Evolutionary conservation across 1,140 invertebrate genomes (phyloP).

Genomic region (Lordiphosa stackelbergi): DNA sequence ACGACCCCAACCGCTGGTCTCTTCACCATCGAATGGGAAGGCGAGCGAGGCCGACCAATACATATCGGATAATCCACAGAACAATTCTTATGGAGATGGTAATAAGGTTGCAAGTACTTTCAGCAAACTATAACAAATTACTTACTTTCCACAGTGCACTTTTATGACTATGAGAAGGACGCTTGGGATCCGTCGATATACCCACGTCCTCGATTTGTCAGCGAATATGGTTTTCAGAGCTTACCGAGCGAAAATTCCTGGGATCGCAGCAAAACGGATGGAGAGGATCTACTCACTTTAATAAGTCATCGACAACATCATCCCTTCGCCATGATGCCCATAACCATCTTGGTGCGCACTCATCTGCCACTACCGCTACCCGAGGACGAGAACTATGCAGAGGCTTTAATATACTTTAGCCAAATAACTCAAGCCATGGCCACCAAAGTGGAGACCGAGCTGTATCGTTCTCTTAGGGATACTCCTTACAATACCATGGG

Average conservation of each 20-base stretch:
- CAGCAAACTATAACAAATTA: neutral
- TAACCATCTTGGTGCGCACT: slow-evolving; percentile 80
- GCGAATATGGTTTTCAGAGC: slow-evolving; percentile 97
- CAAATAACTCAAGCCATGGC: slow-evolving; percentile 93
- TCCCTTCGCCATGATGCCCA: slow-evolving; percentile 82
- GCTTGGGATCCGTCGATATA: slow-evolving; percentile 88
- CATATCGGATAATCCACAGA: slow-evolving; percentile 87
- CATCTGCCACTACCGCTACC: slow-evolving; percentile 81
- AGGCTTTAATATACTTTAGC: slow-evolving; percentile 84
- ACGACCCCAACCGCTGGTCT: slow-evolving; percentile 77
- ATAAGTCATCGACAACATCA: slow-evolving; percentile 90
- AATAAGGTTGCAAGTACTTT: slow-evolving; percentile 20
- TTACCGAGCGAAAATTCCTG: slow-evolving; percentile 82
- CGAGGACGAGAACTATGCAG: slow-evolving; percentile 78
- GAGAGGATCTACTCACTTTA: slow-evolving; percentile 82
- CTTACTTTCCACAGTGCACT: slow-evolving; percentile 86
- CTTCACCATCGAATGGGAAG: slow-evolving; percentile 95
- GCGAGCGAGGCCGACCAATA: slow-evolving; percentile 86
- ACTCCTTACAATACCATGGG: slow-evolving; percentile 93
- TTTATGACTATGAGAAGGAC: slow-evolving; percentile 91
- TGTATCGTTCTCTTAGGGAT: slow-evolving; percentile 85
- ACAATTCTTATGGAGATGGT: slow-evolving; percentile 92
- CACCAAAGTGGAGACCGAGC: slow-evolving; percentile 92
- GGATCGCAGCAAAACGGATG: slow-evolving; percentile 79
- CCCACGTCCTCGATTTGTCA: slow-evolving; percentile 90